phyloP scores from a whole-genome alignment of 2,113 vertebrate genomes.

The Diglossa brunneiventris region DNA sequence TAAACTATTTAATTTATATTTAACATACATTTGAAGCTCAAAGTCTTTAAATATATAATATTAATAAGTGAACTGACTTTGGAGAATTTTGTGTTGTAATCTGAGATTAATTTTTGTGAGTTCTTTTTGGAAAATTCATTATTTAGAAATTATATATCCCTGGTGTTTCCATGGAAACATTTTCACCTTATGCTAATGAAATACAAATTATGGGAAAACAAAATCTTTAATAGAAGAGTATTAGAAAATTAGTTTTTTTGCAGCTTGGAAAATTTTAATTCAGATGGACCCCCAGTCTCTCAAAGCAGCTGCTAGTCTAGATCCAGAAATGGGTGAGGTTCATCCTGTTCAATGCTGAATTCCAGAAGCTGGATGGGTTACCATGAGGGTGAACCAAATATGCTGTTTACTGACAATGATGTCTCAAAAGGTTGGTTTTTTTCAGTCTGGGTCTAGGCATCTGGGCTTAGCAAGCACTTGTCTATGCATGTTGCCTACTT shows the following conservation, averaged over 20 bases:
- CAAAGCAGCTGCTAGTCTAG: neutral
- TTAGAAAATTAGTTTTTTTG: neutral
- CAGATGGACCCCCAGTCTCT: neutral
- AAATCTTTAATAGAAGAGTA: neutral
- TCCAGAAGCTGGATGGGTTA: neutral
- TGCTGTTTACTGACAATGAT: neutral
- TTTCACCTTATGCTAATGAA: slow-evolving; percentile 71
- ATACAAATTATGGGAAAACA: slow-evolving; percentile 31
- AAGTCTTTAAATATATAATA: neutral
- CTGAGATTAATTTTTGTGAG: neutral
- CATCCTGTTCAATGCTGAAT: neutral
- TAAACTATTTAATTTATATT: neutral
- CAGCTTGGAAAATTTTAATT: neutral
- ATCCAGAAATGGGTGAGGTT: neutral
- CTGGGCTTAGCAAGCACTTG: neutral
- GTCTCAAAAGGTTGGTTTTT: neutral
- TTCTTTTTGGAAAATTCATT: slow-evolving; percentile 64
- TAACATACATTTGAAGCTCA: neutral
- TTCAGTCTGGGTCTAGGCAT: neutral
- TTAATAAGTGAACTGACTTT: neutral
- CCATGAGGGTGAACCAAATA: neutral
- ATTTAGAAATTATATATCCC: slow-evolving; percentile 73
- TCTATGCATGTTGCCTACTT: neutral
- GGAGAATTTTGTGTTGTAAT: neutral
- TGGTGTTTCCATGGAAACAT: slow-evolving; percentile 77